Conservation (phyloP, 2,113 vertebrate genomes). For the Elephas maximus region DNA sequence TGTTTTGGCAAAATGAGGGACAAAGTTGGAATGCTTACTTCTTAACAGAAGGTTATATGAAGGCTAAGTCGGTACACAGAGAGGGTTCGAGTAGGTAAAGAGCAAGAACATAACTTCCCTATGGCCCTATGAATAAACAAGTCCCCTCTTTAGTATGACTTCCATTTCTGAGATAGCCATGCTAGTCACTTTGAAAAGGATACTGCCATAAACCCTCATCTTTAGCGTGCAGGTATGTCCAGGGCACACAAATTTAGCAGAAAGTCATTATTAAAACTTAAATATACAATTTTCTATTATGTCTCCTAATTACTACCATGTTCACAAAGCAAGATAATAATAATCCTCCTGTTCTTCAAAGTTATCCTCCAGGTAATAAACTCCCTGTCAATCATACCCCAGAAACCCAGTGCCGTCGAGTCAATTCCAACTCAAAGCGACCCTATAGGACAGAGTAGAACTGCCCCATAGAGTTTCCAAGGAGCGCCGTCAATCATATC, state of each 20-base stretch:
- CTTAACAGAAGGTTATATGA: background rate
- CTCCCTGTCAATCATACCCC: background rate
- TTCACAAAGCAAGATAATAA: background rate
- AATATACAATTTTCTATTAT: background rate
- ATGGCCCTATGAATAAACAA: background rate
- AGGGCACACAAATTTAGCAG: background rate
- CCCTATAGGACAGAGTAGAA: too few relatives aligned
- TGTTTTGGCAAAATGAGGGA: background rate
- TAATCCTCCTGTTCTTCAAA: background rate
- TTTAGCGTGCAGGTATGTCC: background rate
- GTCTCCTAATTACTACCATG: background rate
- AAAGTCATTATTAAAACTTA: background rate
- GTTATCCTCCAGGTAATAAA: conserved; percentile 17
- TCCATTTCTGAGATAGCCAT: background rate
- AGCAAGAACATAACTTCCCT: background rate
- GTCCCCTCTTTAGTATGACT: background rate
- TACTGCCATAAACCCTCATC: background rate
- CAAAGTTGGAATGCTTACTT: background rate
- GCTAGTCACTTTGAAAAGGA: background rate
- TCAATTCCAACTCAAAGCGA: too few relatives aligned
- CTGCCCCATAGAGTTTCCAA: too few relatives aligned
- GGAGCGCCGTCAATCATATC: background rate
- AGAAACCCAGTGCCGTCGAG: too few relatives aligned
- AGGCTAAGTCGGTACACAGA: background rate
- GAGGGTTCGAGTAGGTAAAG: background rate